A percentile compares a stretch with the other conserved stretches of the same genome.
Conservation (phyloP, 2,888 invertebrate genomes). For the Nowickia ferox region DNA sequence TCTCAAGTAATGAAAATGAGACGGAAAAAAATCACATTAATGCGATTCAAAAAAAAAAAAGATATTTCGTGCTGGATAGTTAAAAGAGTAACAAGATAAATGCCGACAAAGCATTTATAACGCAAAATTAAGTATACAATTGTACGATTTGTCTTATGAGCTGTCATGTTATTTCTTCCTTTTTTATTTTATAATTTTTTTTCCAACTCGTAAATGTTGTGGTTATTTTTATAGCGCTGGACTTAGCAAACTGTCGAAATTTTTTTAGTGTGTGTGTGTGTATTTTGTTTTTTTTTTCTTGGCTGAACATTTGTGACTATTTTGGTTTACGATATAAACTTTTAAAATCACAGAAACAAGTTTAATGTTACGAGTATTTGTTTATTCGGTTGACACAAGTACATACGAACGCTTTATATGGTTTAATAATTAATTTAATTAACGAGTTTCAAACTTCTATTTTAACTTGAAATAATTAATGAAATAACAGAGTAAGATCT, state of each 20-base stretch:
- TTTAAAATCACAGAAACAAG: conserved; percentile 58
- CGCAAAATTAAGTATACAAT: conserved; percentile 63
- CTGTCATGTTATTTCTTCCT: conserved; percentile 65
- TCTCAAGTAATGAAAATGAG: conserved; percentile 34
- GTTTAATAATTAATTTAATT: conserved; percentile 38
- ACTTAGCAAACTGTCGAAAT: conserved; percentile 10
- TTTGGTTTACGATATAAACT: conserved; percentile 59
- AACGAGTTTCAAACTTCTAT: conserved; percentile 20
- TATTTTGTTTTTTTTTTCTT: conserved; percentile 18
- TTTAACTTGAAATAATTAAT: neutral
- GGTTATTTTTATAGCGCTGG: conserved; percentile 6
- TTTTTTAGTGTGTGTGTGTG: neutral
- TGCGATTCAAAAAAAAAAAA: conserved; percentile 43
- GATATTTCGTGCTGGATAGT: conserved; percentile 45
- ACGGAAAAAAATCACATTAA: conserved; percentile 27
- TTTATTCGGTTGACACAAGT: conserved; percentile 1
- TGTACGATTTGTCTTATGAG: conserved; percentile 69
- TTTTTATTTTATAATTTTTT: conserved; percentile 43
- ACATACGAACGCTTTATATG: neutral
- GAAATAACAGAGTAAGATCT: too few relatives aligned
- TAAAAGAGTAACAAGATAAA: conserved; percentile 33
- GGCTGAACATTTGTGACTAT: conserved; percentile 16
- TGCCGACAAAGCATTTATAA: conserved; percentile 70
- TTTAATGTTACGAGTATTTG: conserved; percentile 24
- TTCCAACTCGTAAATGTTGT: conserved; percentile 14